Evolutionary conservation across 2,113 vertebrate genomes (phyloP), one percentile per base, ranked within the genome.

Genomic region (Syrmaticus mikado): DNA sequence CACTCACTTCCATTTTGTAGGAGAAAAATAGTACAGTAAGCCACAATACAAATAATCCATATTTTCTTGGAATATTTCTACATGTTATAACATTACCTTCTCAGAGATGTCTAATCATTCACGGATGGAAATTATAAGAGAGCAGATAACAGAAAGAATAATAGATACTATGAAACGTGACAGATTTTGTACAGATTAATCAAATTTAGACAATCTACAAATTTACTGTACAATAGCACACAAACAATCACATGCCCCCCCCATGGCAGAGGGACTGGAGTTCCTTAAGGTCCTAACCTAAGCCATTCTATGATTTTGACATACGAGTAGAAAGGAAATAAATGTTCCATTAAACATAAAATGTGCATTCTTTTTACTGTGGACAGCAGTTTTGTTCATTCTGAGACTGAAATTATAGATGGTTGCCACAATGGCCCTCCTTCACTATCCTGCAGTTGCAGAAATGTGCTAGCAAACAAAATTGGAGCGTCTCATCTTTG

Each of bases 341-440:
- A 61, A 52, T 13, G 2, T 53, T 92, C 34, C 24, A 66, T 79
- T 82, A 82, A 68, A 76, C 8, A 84, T 41, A 92, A 86, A 57
- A 79, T 34, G 22, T 77, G 9, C 82, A 91, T 81, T 58, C 25
- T 75, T 66, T 70, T 70, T 73, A 34, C 0, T 11, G 13, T n/a
- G n/a, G 46, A 19, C 1, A 2, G 24, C 6, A 50, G 38, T 72
- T 86, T 77, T 84, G 61, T 22, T 87, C 7, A 68, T 75, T 89
- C 17, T 57, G 72, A 72, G 61, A 30, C 1, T 84, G 38, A 46
- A 93, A 64, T 52, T 34, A 32, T 2, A 81, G 45, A 48, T 53
- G 0, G 0, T 28, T 65, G 81, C 38, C 81, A 27, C 27, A 46
- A 18, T 1, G 0, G 28, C 25, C 40, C 55, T 80, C 13, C 27